Evolutionary conservation across 1,140 invertebrate genomes (phyloP).

Genomic region (Macrobrachium nipponense): DNA sequence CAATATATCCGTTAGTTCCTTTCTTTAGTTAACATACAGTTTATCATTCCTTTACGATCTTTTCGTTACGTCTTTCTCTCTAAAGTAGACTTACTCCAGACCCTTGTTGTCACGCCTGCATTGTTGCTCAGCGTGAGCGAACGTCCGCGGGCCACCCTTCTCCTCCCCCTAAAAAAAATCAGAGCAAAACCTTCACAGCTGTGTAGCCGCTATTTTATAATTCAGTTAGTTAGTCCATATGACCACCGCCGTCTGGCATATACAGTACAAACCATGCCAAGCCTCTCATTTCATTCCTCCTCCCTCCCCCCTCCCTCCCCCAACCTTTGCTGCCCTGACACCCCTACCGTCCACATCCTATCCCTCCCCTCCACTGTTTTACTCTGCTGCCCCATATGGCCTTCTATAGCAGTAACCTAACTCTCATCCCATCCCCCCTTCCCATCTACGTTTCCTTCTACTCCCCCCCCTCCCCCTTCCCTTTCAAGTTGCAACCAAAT

Average conservation of each 20-base stretch:
- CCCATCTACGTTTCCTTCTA: neutral
- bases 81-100: no score
- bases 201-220: slow-evolving; percentile 2
- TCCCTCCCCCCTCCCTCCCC: neutral
- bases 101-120: no score
- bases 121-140: no score
- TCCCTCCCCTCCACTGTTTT: neutral
- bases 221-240: neutral
- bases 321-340: neutral
- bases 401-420: neutral
- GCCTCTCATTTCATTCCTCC: neutral
- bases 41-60: no score
- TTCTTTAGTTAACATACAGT: no score
- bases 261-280: neutral
- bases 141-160: no score
- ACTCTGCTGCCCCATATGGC: neutral
- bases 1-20: no score
- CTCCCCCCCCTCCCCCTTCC: neutral
- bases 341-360: neutral
- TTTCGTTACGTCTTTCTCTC: no score
- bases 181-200: neutral
- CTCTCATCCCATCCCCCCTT: neutral
- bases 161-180: neutral
- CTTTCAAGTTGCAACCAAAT: neutral
- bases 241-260: neutral